phyloP scores from a whole-genome alignment of 2,888 invertebrate species.

The Napeogenes sylphis region DNA sequence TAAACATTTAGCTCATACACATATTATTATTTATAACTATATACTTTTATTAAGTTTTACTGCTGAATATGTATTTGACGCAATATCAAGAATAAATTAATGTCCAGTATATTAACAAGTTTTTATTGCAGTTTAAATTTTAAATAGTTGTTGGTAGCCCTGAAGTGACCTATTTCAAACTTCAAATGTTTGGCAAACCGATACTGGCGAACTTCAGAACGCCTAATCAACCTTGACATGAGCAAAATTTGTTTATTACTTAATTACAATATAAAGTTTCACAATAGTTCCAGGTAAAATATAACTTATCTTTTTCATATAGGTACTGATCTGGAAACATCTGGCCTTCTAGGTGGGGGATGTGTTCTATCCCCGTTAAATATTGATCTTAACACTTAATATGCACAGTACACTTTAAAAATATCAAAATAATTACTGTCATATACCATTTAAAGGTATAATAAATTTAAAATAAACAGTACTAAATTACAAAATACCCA shows the following conservation, averaged over 20 bases:
- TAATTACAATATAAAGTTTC: not conserved
- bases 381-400: not conserved
- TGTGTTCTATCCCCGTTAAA: too few relatives aligned
- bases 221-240: conserved; percentile 20
- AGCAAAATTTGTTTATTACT: not conserved
- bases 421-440: not conserved
- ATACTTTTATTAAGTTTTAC: too few relatives aligned
- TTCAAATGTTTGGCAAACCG: conserved; percentile 20
- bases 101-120: too few relatives aligned
- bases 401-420: not conserved
- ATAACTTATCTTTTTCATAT: too few relatives aligned
- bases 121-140: too few relatives aligned
- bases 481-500: conserved; percentile 1
- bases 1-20: too few relatives aligned
- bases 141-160: not conserved
- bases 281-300: too few relatives aligned
- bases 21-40: too few relatives aligned
- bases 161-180: conserved; percentile 1
- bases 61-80: too few relatives aligned
- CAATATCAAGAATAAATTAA: too few relatives aligned
- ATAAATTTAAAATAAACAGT: conserved; percentile 3
- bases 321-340: too few relatives aligned
- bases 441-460: not conserved
- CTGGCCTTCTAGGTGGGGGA: too few relatives aligned
- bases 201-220: conserved; percentile 15